Evolutionary conservation across 2,797 vertebrate genomes (phyloP).

Genomic region (Linurgus olivaceus): DNA sequence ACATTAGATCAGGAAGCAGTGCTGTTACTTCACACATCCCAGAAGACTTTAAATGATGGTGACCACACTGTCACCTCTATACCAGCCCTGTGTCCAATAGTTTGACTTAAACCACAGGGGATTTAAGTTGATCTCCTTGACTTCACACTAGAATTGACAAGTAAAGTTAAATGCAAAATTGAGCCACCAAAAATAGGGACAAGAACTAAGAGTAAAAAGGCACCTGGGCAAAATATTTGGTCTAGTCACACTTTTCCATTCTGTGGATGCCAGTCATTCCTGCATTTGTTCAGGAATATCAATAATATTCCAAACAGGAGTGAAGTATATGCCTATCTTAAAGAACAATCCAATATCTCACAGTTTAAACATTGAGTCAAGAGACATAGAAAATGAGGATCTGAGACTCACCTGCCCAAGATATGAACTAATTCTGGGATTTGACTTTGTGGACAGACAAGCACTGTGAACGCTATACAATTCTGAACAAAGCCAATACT

Average conservation of each 20-base stretch:
- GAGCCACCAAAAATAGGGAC: background rate
- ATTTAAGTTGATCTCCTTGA: background rate
- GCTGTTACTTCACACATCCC: background rate
- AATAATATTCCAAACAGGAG: background rate
- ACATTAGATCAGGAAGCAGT: background rate
- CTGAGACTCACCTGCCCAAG: background rate
- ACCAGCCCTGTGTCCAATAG: background rate
- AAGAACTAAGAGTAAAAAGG: background rate
- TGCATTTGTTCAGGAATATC: background rate
- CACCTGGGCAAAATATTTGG: background rate
- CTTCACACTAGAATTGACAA: background rate
- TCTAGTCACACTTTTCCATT: background rate
- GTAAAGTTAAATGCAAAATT: background rate
- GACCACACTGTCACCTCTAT: background rate
- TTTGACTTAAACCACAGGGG: background rate
- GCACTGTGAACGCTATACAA: background rate
- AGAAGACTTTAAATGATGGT: background rate
- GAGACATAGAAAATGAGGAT: background rate
- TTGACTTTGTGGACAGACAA: background rate
- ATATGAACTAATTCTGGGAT: background rate
- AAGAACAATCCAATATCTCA: background rate
- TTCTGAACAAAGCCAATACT: background rate
- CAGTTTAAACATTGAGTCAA: background rate
- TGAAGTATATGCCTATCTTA: background rate
- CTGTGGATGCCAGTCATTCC: background rate